Evolutionary conservation across 2,113 vertebrate genomes (phyloP), one percentile per base, ranked within the genome.

Genomic region (Cercopithecus mona): DNA sequence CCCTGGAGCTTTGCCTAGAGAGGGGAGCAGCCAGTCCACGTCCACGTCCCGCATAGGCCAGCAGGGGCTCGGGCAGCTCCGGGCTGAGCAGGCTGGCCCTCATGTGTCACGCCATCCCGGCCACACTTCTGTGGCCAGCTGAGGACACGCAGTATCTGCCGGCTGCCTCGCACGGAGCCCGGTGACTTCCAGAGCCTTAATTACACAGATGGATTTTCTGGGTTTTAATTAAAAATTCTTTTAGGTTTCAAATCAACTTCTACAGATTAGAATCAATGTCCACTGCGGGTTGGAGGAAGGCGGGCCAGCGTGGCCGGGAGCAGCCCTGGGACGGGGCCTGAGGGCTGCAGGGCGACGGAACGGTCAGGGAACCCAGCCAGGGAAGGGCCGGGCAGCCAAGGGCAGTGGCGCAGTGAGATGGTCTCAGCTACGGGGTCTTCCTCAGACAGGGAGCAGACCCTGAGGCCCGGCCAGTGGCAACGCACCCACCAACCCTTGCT

Each of bases 221-320:
- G 45, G 80, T 59, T 97, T 97, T 97, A 95, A 98, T 97, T 97
- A 89, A 98, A 97, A 97, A 78, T 92, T 93, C 88, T 93, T 96
- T 94, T 85, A 93, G 94, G 55, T 83, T 95, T 78, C 84, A 32
- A 88, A 86, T 23, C 7, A 30, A 43, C 8, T 82, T 94, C 81
- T 93, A 89, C 88, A 95, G 90, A 96, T 78, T 1, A 2, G 79
- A 96, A 72, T 59, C 75, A 75, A 94, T 48, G 16, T 88, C 40
- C 55, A 72, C 43, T 9, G n/a, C 0, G 0, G 50, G 43, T 35
- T n/a, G 43, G 9, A 81, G 20, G 45, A 79, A 95, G 82, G 52
- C 52, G 64, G 20, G 35, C 8, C 30, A n/a, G 27, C 0, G 0
- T 2, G 13, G 64, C 45, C 11, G 3, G 76, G 38, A 76, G 20